These are phyloP conservation scores for Linnaemya vulpina DNA, from an alignment of 2,888 invertebrate species.

Conservation along the genomic window DNA sequence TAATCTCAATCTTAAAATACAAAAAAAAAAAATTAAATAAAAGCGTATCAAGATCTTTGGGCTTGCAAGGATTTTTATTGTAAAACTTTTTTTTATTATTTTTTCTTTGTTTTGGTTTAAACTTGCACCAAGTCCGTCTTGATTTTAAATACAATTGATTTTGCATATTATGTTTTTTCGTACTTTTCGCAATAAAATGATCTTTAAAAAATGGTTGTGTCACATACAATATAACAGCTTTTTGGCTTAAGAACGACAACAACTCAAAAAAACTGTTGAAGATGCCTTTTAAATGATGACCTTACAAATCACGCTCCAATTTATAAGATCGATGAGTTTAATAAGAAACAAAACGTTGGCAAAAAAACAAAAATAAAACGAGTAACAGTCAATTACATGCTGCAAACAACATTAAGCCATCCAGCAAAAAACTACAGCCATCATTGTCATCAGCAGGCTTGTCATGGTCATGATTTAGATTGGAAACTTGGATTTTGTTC, in stretches of 20 bases:
- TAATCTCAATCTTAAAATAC: constrained; percentile 64
- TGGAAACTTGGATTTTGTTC: constrained; percentile 46
- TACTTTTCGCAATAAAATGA: constrained; percentile 58
- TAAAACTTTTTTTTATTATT: constrained; percentile 11
- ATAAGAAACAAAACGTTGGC: constrained; percentile 43
- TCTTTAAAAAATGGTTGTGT: constrained; percentile 61
- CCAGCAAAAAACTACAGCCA: background rate
- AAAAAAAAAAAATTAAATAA: constrained; percentile 31
- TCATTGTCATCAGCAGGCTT: constrained; percentile 22
- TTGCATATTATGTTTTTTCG: constrained; percentile 62
- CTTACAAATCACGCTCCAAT: constrained; percentile 81
- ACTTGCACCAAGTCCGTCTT: constrained; percentile 42
- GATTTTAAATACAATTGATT: constrained; percentile 71
- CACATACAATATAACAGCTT: constrained; percentile 57
- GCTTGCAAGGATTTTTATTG: constrained; percentile 53
- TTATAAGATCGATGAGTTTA: constrained; percentile 70
- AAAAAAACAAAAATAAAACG: constrained; percentile 5
- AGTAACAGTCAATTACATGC: constrained; percentile 67
- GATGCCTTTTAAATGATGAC: constrained; percentile 79
- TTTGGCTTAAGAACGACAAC: constrained; percentile 8
- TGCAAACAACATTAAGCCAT: constrained; percentile 48
- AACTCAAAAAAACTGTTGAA: constrained; percentile 24
- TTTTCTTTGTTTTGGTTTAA: constrained; percentile 22
- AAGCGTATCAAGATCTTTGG: constrained; percentile 67
- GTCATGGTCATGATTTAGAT: constrained; percentile 62